Percentiles rank a stretch among this genome's conserved stretches.
Evolutionary conservation across 92 coral and sea anemone species (phyloP).

Genomic region (Bergia puertoricense): DNA sequence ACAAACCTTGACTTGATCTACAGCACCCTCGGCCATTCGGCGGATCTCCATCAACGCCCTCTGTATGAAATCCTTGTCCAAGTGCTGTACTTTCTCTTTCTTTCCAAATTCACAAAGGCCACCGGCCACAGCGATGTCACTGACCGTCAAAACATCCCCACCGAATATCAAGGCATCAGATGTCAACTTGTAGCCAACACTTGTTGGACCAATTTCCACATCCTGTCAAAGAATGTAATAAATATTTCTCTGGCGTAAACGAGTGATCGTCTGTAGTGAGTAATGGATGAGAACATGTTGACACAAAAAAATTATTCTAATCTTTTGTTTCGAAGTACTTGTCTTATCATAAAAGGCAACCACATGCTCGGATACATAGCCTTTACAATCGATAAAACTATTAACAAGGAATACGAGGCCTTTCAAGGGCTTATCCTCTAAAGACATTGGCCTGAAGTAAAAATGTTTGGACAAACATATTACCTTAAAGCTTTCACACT

Average conservation of each 20-base stretch:
- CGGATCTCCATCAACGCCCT: slow-evolving; percentile 58
- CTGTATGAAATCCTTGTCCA: slow-evolving; percentile 48
- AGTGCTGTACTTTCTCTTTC: slow-evolving; percentile 51
- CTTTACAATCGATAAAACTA: too few relatives aligned
- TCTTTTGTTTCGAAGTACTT: not conserved
- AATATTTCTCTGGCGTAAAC: too few relatives aligned
- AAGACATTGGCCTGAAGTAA: too few relatives aligned
- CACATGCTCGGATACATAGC: too few relatives aligned
- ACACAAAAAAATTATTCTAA: too few relatives aligned
- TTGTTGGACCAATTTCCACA: slow-evolving; percentile 80
- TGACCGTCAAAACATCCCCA: slow-evolving; percentile 79
- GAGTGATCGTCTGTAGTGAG: too few relatives aligned
- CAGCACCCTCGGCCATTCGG: slow-evolving; percentile 67
- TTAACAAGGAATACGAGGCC: too few relatives aligned
- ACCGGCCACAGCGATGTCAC: slow-evolving; percentile 89
- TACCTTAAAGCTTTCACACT: too few relatives aligned
- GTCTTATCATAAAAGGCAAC: too few relatives aligned
- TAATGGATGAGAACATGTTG: too few relatives aligned
- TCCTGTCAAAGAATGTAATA: not conserved
- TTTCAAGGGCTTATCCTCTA: too few relatives aligned
- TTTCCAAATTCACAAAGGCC: slow-evolving; percentile 76
- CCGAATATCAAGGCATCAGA: slow-evolving; percentile 82
- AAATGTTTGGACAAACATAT: too few relatives aligned
- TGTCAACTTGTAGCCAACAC: slow-evolving; percentile 84
- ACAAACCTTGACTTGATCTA: slow-evolving; percentile 93